Base-by-base conservation (phyloP, 2,113 vertebrate species). In the Tachysurus vachellii region DNA sequence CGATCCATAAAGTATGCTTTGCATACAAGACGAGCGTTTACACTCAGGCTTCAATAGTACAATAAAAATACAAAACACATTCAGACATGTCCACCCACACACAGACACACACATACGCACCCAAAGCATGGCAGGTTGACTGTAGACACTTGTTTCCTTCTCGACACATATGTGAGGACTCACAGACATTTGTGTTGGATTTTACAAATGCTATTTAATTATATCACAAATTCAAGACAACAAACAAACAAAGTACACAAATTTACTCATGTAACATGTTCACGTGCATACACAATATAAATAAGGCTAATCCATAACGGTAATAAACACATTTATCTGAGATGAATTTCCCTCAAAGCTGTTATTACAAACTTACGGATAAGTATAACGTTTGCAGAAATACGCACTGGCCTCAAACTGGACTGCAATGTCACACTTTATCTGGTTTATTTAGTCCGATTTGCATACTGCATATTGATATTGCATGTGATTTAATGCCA, bases 21-120 rank as follows among this genome's bases (percentile, higher is more conserved):
- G 79, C 77, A 50, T 87, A 23, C 42, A 26, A 59, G 61, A 53
- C 26, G 56, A 68, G 80, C 44, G 71, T 82, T 73, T 54, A 23
- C 54, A 53, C 44, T 77, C 71, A 59, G 53, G 62, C 57, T 79
- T 44, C 17, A 23, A 44, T 79, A n/a, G 53, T 80, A 85, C 80
- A 80, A 85, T 83, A 71, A 83, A 85, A 83, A 89, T 73, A 66
- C 85, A 85, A 86, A 85, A 75, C 80, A 83, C 26, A 64, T 76
- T 84, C 84, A 86, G 26, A 86, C 80, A 44, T 77, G 23, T 81
- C 84, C 89, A 84, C 87, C 89, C 87, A 90, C 86, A 90, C 84
- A 88, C 68, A 71, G 31, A 71, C 16, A 71, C 68, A 71, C 21
- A 62, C 79, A 85, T 50, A 82, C 10, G 70, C 44, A 47, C 54